Percentiles rank a stretch among this genome's conserved stretches.
Evolutionary conservation across 2,797 vertebrate species (phyloP).

Genomic region (Periparus ater): DNA sequence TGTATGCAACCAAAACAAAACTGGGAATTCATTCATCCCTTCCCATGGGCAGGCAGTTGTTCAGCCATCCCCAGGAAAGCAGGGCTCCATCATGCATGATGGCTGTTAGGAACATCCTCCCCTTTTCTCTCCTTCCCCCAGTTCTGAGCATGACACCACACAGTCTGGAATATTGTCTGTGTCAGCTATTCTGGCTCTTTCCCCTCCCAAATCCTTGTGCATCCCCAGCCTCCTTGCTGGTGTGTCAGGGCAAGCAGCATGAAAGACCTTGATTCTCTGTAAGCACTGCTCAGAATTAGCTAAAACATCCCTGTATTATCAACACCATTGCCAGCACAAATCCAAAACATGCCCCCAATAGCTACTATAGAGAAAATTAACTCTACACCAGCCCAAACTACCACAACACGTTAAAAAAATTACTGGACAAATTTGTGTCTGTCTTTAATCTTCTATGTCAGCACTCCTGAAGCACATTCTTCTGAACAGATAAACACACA

Average conservation of each 20-base stretch:
- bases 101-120: neutral
- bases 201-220: neutral
- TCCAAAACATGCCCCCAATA: neutral
- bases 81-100: no score
- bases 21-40: neutral
- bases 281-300: neutral
- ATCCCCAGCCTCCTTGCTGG: neutral
- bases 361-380: neutral
- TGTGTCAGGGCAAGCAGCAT: neutral
- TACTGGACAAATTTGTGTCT: neutral
- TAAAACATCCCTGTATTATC: neutral
- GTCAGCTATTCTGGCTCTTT: neutral
- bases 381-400: neutral
- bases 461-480: neutral
- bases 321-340: neutral
- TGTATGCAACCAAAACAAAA: neutral
- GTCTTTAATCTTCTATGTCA: neutral
- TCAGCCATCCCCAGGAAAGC: no score
- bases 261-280: neutral
- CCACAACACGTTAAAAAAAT: neutral
- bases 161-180: neutral
- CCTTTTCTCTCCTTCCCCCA: neutral
- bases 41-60: neutral
- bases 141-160: neutral
- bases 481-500: neutral